Evolutionary conservation across 2,797 vertebrate species (phyloP), one percentile per base, ranked within the genome.

Genomic region (Eulemur albifrons): DNA sequence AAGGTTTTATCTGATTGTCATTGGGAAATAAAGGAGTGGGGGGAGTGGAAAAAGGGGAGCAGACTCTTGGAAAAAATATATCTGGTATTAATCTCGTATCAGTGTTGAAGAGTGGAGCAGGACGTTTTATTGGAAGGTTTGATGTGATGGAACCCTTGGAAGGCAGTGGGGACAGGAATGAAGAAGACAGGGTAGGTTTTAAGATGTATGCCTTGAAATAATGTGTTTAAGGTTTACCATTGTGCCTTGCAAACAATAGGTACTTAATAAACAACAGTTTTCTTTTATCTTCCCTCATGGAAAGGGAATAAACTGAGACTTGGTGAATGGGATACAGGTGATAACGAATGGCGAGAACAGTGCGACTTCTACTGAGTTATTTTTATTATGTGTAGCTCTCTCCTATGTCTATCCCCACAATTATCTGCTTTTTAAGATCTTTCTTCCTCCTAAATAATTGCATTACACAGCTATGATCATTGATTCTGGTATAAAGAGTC

Each of bases 71-170:
- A 30, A 70, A 65, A 90, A 25, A 38, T 11, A 13, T 7, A 4
- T 20, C 23, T 38, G 43, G 32, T 77, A 52, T 43, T 83, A 63
- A 54, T 30, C 80, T 1, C 13, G 18, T 25, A 23, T 32, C 57
- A 52, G 35, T 10, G 35, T 9, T 40, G 40, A 54, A 45, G n/a
- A 35, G 52, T 4, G 45, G 38, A 12, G 20, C 32, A 40, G n/a
- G n/a, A 8, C 21, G 10, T 35, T 14, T 30, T 23, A 4, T 2
- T 21, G 32, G 30, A n/a, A 86, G 9, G 25, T 2, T 3, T 17
- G 72, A 9, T 9, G 1, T 1, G 1, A 14, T 17, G 17, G n/a
- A 5, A 11, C 32, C 11, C 32, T 3, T 0, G 5, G 7, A 20
- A 32, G 52, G 9, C n/a, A n/a, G 14, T 13, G 20, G 7, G 35